Evolutionary conservation across 2,888 invertebrate species (phyloP).

Genomic region (Cryptus viduatorius): DNA sequence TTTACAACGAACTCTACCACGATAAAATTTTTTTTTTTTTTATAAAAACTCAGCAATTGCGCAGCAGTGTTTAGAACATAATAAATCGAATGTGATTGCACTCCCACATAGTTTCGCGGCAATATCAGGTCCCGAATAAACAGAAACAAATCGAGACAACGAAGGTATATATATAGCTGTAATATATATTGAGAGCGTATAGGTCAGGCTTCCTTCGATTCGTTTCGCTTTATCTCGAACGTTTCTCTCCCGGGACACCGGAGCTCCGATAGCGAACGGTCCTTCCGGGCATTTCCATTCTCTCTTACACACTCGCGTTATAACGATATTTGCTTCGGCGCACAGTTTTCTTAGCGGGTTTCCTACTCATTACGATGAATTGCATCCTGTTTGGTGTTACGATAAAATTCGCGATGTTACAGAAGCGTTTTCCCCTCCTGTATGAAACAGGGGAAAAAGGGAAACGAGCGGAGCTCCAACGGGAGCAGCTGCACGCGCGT

Average conservation of each 20-base stretch:
- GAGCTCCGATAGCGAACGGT: slow-evolving; percentile 58
- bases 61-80: background rate
- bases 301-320: slow-evolving; percentile 25
- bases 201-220: slow-evolving; percentile 64
- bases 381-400: slow-evolving; percentile 12
- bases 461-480: slow-evolving; percentile 10
- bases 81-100: slow-evolving; percentile 60
- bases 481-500: slow-evolving; percentile 19
- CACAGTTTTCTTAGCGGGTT: slow-evolving; percentile 5
- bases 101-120: slow-evolving; percentile 60
- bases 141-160: slow-evolving; percentile 52
- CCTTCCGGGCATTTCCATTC: slow-evolving; percentile 68
- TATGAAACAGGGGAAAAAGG: slow-evolving; percentile 19
- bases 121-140: slow-evolving; percentile 49
- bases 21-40: no score
- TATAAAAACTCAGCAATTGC: background rate
- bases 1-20: background rate
- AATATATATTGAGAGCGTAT: slow-evolving; percentile 52
- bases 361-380: background rate
- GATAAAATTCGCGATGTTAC: background rate
- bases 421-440: background rate
- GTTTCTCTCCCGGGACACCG: slow-evolving; percentile 66
- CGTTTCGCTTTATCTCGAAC: slow-evolving; percentile 66
- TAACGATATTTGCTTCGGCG: background rate
- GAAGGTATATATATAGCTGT: slow-evolving; percentile 25